A percentile compares a stretch with the other conserved stretches of the same genome.
These are phyloP conservation scores for Coracopsis vasa DNA, from an alignment of 2,113 vertebrate genomes.

Conservation along the genomic window DNA sequence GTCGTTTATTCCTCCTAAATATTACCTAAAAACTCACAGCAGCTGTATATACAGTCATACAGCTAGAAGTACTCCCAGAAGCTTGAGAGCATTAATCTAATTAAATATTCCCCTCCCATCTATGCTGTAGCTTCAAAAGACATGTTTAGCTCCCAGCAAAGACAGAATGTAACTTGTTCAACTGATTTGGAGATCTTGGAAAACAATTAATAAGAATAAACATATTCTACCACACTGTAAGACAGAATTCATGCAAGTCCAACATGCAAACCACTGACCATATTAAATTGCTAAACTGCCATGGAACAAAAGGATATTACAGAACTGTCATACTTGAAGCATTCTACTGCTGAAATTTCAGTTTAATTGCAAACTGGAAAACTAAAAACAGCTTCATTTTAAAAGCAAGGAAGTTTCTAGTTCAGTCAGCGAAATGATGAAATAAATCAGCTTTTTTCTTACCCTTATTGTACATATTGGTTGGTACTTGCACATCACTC, in stretches of 20 bases:
- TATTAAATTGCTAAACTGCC: neutral
- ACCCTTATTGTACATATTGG: constrained; percentile 99
- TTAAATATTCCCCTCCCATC: neutral
- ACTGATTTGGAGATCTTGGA: neutral
- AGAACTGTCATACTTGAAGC: neutral
- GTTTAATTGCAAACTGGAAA: neutral
- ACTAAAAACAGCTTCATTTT: neutral
- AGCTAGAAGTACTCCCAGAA: neutral
- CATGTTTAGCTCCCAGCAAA: neutral
- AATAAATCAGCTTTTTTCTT: constrained; percentile 14
- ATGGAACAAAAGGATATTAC: neutral
- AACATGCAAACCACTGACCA: neutral
- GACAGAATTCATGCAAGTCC: neutral
- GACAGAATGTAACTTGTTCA: neutral
- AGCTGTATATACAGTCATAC: neutral
- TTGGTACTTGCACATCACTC: constrained; percentile 97
- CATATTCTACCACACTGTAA: neutral
- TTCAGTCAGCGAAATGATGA: neutral
- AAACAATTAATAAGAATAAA: neutral
- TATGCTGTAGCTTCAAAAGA: neutral
- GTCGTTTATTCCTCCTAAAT: neutral
- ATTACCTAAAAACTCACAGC: neutral
- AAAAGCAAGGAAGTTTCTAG: neutral
- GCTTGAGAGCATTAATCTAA: neutral
- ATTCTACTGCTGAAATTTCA: neutral